phyloP scores from a whole-genome alignment of 2,888 invertebrate species.

The Seira ritae region DNA sequence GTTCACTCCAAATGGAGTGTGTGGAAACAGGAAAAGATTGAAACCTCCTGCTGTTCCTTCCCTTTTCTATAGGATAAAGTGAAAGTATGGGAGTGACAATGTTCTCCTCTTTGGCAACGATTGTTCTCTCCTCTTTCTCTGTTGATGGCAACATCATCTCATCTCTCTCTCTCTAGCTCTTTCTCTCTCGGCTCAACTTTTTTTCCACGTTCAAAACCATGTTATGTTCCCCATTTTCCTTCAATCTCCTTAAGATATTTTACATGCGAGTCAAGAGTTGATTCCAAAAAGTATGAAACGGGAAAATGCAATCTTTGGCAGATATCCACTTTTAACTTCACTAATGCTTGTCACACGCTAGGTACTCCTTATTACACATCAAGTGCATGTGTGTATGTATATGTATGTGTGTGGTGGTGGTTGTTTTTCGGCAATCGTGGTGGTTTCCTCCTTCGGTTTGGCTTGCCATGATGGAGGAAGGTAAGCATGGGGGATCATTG shows the following conservation, averaged over 20 bases:
- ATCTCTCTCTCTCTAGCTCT: not conserved
- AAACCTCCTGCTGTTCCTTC: conserved; percentile 47
- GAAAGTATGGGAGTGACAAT: conserved; percentile 16
- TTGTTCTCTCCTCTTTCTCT: not conserved
- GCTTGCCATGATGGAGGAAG: conserved; percentile 23
- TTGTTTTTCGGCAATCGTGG: not conserved
- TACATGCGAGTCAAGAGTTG: conserved; percentile 18
- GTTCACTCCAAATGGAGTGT: not conserved
- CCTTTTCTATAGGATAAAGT: not conserved
- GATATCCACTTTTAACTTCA: not conserved
- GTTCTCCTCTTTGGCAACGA: not conserved
- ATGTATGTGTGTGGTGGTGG: not conserved
- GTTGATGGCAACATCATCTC: conserved; percentile 16
- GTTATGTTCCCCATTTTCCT: not conserved
- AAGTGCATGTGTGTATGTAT: conserved; percentile 1
- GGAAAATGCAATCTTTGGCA: conserved; percentile 14
- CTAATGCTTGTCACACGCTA: conserved; percentile 11
- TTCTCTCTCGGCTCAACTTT: not conserved
- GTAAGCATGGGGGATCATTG: conserved; percentile 55
- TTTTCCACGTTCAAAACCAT: not conserved
- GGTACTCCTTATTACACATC: not conserved
- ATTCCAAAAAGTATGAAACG: not conserved
- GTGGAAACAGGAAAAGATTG: conserved; percentile 39
- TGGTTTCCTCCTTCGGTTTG: not conserved
- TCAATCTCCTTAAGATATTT: conserved; percentile 12